Base-by-base conservation (phyloP, 2,888 invertebrate species). In the Frankliniella fusca region DNA sequence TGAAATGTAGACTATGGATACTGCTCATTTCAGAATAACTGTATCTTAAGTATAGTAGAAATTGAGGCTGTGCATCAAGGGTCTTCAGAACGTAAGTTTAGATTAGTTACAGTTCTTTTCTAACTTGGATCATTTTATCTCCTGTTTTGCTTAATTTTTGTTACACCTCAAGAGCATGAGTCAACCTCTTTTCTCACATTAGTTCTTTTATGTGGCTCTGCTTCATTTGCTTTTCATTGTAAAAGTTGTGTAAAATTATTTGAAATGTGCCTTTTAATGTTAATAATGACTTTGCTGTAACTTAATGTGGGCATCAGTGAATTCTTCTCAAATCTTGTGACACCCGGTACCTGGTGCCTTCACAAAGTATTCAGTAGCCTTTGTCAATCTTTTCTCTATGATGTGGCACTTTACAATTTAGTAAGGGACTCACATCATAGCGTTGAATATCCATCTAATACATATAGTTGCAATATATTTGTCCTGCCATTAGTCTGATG, bases 1-100 rank as follows among this genome's bases (percentile, higher is more conserved):
- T 76, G 70, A 76, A 11, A 76, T 76, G 70, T 76, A 76, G 70
- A 76, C 70, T 76, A 76, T 76, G 18, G 61, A n/a, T 76, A 76
- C 27, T 27, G 70, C 70, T 76, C 70, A 76, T 76, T 76, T 76
- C 70, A 27, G 23, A 27, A 76, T 76, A 27, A 76, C 12, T 76
- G 12, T 23, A 27, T 76, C 12, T 12, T 23, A 23, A 23, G 27
- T 12, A 23, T 27, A 76, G 23, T 76, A 76, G 70, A 27, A 76
- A 76, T 23, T 27, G 27, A 76, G 70, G 70, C 70, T 76, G 70
- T 76, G 70, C 70, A 76, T 76, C 70, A 76, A 76, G 70, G 70
- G 70, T 76, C 70, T 76, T 76, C 70, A 76, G 70, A 76, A 76
- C 23, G 23, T 76, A 76, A 76, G 70, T 27, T 76, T 27, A 76